Conservation (phyloP, 2,888 invertebrate species). For the Meliscaeva auricollis region DNA sequence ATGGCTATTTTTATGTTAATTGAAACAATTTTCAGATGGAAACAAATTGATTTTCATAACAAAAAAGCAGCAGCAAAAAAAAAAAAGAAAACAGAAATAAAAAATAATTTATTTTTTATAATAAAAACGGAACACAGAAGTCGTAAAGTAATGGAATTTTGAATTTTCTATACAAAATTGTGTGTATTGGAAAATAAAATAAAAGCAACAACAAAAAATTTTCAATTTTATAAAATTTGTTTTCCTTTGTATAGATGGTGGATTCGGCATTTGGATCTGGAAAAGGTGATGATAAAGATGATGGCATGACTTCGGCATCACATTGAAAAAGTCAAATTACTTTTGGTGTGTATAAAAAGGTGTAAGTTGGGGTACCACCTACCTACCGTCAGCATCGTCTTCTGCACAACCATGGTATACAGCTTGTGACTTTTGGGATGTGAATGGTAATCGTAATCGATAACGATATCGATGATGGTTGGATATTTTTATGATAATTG, state of each 20-base stretch:
- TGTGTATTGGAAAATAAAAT: constrained; percentile 44
- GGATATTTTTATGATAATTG: constrained; percentile 70
- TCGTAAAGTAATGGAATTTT: constrained; percentile 35
- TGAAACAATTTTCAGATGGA: constrained; percentile 80
- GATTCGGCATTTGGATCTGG: not conserved
- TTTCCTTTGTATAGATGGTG: constrained; percentile 17
- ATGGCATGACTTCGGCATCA: constrained; percentile 23
- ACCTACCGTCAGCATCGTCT: not conserved
- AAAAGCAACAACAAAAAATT: constrained; percentile 20
- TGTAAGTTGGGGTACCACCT: constrained; percentile 1
- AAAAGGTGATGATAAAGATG: not conserved
- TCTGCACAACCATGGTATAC: not conserved
- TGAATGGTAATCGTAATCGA: constrained; percentile 21
- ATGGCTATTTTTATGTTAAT: constrained; percentile 82
- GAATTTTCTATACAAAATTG: constrained; percentile 30
- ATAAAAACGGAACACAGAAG: constrained; percentile 30
- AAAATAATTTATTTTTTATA: constrained; percentile 1
- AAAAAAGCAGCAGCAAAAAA: constrained; percentile 2
- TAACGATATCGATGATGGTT: constrained; percentile 26
- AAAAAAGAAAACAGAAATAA: no score
- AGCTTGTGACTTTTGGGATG: constrained; percentile 17
- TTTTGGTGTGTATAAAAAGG: constrained; percentile 16
- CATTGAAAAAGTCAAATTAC: constrained; percentile 53
- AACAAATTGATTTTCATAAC: constrained; percentile 78
- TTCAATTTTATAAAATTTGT: constrained; percentile 68